A percentile compares a stretch with the other conserved stretches of the same genome.
phyloP scores from a whole-genome alignment of 2,113 vertebrate species.

The Pandion haliaetus region DNA sequence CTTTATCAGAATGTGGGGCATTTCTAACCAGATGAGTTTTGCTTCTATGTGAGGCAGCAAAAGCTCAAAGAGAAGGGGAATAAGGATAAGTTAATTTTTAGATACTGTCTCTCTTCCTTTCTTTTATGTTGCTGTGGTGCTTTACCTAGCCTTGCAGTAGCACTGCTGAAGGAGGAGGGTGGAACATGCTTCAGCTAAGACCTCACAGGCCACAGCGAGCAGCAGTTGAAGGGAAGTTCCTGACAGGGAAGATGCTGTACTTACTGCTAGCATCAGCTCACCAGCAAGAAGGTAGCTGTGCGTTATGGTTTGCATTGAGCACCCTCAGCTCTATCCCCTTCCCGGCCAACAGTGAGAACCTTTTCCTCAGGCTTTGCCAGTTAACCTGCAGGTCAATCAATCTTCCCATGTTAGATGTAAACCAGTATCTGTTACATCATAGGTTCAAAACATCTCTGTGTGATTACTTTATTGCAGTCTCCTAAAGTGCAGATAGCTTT shows the following conservation, averaged over 20 bases:
- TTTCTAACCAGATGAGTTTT: not conserved
- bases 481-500: not conserved
- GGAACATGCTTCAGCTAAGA: not conserved
- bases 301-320: not conserved
- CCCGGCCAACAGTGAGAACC: not conserved
- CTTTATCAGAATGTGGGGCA: not conserved
- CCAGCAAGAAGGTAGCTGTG: not conserved
- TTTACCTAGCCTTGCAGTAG: not conserved
- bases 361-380: not conserved
- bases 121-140: not conserved
- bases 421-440: not conserved
- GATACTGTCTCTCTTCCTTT: not conserved
- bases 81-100: not conserved
- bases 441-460: not conserved
- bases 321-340: not conserved
- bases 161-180: not conserved
- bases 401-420: not conserved
- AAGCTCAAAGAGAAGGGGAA: not conserved
- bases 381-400: not conserved
- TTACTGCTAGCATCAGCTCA: not conserved
- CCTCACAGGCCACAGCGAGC: not conserved
- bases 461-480: constrained; percentile 7
- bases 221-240: not conserved
- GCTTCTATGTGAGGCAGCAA: not conserved
- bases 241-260: not conserved